A percentile compares a stretch with the other conserved stretches of the same genome.
phyloP scores from a whole-genome alignment of 2,797 vertebrate genomes.

The Poeciliopsis gracilis region DNA sequence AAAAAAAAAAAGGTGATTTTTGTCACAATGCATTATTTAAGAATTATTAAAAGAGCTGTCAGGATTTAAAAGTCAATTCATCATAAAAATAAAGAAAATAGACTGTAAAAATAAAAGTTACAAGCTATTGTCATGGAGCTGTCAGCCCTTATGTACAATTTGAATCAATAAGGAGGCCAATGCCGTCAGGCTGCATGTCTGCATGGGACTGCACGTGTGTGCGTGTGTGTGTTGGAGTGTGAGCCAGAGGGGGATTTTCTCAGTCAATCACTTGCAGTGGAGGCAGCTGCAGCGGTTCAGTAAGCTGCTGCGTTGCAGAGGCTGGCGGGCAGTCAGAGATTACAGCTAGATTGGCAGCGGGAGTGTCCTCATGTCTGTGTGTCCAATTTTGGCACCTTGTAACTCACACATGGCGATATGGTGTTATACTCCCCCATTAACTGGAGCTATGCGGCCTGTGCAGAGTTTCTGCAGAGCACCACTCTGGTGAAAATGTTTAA shows the following conservation, averaged over 20 bases:
- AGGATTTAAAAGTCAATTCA: conserved; percentile 23
- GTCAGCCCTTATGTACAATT: conserved; percentile 18
- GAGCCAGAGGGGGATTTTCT: conserved; percentile 68
- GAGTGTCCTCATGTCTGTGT: conserved; percentile 21
- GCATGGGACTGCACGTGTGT: conserved; percentile 32
- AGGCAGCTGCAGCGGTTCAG: conserved; percentile 57
- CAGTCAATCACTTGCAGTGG: conserved; percentile 57
- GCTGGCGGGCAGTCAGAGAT: conserved; percentile 68
- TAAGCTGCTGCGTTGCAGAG: conserved; percentile 73
- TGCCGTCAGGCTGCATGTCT: conserved; percentile 55
- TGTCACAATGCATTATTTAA: conserved; percentile 47
- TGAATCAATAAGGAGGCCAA: conserved; percentile 69
- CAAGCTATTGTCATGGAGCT: conserved; percentile 25
- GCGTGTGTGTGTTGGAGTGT: conserved; percentile 21
- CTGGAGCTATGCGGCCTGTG: conserved; percentile 16
- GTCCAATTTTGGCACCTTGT: conserved; percentile 40
- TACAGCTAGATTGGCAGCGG: conserved; percentile 60
- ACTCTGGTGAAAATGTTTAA: conserved; percentile 1
- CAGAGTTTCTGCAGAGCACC: conserved; percentile 33
- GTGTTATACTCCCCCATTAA: conserved; percentile 31
- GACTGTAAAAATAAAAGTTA: conserved; percentile 22
- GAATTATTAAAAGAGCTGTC: conserved; percentile 46
- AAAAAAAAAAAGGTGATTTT: conserved; percentile 29
- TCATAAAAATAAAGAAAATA: conserved; percentile 22
- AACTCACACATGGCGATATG: conserved; percentile 23